These are phyloP conservation scores for Luscinia megarhynchos DNA, from an alignment of 2,797 vertebrate genomes.

Conservation along the genomic window DNA sequence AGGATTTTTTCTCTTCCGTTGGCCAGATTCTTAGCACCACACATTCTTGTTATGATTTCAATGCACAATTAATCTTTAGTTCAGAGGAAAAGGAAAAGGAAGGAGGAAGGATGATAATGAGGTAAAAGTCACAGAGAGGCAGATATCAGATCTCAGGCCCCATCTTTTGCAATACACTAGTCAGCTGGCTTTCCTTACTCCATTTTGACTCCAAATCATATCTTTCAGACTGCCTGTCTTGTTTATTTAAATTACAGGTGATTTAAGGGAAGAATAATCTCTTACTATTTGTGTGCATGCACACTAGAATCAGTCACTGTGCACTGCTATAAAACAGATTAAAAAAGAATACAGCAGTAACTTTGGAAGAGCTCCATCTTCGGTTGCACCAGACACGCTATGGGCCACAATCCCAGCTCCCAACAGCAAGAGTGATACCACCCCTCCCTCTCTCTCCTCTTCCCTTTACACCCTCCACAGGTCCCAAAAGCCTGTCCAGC, in stretches of 20 bases:
- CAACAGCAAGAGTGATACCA: background rate
- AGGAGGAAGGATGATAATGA: slow-evolving; percentile 52
- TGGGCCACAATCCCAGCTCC: background rate
- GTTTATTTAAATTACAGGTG: slow-evolving; percentile 6
- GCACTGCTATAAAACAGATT: background rate
- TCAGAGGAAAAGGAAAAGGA: slow-evolving; percentile 66
- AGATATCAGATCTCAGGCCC: background rate
- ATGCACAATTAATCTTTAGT: slow-evolving; percentile 56
- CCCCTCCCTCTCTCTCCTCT: background rate
- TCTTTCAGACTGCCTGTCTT: background rate
- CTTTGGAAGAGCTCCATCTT: background rate
- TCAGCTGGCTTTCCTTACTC: background rate
- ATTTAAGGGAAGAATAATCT: background rate
- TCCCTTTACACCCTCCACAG: background rate
- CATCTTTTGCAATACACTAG: background rate
- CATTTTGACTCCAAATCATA: background rate
- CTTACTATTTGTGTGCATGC: background rate
- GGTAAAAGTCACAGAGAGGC: background rate
- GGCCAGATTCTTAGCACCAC: background rate
- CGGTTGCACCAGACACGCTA: background rate
- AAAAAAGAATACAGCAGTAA: background rate
- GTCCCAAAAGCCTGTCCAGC: background rate
- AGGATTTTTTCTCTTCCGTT: slow-evolving; percentile 56
- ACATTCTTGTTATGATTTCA: slow-evolving; percentile 46
- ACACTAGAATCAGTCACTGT: background rate